Evolutionary conservation across 2,797 vertebrate genomes (phyloP).

Genomic region (Spinus pinus): DNA sequence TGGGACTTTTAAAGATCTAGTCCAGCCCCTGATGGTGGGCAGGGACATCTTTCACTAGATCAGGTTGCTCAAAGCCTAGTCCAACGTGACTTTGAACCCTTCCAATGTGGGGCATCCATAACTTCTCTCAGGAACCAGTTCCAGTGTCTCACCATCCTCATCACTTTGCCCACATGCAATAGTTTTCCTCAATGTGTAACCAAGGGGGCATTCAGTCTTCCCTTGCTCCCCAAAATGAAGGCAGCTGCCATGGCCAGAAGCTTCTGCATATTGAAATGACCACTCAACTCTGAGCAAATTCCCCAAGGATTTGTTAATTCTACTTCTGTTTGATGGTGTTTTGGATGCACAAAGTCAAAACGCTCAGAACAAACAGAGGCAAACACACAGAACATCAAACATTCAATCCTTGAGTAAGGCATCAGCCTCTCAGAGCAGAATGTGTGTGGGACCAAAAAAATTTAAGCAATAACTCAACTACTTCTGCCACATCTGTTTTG

Average conservation of each 20-base stretch:
- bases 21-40: neutral
- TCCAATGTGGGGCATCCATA: fast-evolving
- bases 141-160: neutral
- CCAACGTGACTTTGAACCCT: neutral
- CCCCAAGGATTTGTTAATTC: neutral
- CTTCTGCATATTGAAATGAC: neutral
- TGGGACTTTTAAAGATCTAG: neutral
- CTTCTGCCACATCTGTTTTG: neutral
- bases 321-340: neutral
- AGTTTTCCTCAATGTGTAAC: neutral
- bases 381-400: neutral
- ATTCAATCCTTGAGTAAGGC: neutral
- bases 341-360: neutral
- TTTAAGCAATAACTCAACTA: neutral
- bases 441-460: neutral
- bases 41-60: neutral
- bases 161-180: neutral
- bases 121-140: neutral
- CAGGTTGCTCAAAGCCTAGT: neutral
- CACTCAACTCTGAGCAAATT: neutral
- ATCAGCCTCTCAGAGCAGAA: neutral
- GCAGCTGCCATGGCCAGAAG: neutral
- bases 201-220: neutral
- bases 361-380: neutral
- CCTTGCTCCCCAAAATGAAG: neutral